These are phyloP conservation scores for Athalia cordata DNA, from an alignment of 2,888 invertebrate species.

Conservation along the genomic window DNA sequence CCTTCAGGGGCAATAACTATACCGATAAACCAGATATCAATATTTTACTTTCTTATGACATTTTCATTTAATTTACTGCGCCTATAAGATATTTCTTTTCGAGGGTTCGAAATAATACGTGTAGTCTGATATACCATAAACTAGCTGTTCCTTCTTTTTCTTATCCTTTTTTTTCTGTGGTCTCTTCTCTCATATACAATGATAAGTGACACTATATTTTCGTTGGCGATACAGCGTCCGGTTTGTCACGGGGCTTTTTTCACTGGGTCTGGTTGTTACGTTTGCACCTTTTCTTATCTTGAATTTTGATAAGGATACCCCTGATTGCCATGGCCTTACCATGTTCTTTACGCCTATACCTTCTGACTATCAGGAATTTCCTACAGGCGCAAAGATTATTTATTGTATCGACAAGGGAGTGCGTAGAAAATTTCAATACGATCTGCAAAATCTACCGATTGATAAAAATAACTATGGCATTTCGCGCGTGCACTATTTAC, in stretches of 20 bases:
- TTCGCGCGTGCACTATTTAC: slow-evolving; percentile 70
- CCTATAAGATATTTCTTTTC: no score
- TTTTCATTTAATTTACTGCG: no score
- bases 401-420: not conserved
- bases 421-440: not conserved
- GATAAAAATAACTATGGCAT: slow-evolving; percentile 71
- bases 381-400: not conserved
- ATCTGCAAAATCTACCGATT: slow-evolving; percentile 51
- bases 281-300: slow-evolving; percentile 35
- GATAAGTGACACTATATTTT: not conserved
- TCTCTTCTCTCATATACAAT: not conserved
- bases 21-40: no score
- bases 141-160: no score
- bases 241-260: not conserved
- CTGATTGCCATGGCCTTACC: not conserved
- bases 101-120: no score
- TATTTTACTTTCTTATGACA: no score
- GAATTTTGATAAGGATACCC: slow-evolving; percentile 22
- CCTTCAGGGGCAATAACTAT: no score
- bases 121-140: no score
- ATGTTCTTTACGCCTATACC: not conserved
- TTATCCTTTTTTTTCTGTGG: no score
- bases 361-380: not conserved
- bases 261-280: not conserved
- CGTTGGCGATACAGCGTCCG: not conserved